Conservation (phyloP, 2,888 invertebrate species). For the Erebia ligea region DNA sequence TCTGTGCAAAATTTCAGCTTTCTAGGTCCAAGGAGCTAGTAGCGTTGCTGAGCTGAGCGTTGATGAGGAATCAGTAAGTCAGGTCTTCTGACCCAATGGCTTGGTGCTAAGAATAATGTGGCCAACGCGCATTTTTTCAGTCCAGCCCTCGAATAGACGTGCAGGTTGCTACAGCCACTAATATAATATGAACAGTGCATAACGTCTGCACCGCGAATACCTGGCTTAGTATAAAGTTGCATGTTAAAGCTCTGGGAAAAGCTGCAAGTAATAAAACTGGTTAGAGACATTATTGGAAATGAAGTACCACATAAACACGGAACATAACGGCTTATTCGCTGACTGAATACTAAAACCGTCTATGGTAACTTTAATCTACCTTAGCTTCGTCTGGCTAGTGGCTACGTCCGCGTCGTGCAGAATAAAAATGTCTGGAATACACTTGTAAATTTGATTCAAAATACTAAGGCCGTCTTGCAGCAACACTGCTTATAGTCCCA, state of each 20-base stretch:
- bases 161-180: not conserved
- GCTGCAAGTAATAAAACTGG: conserved; percentile 21
- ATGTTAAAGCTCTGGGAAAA: conserved; percentile 28
- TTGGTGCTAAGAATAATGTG: no score
- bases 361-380: conserved; percentile 16
- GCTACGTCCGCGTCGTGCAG: not conserved
- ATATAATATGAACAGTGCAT: not conserved
- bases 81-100: no score
- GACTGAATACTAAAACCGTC: conserved; percentile 20
- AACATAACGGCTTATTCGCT: conserved; percentile 23
- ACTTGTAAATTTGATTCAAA: not conserved
- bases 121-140: not conserved
- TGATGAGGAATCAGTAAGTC: no score
- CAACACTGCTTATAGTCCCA: no score
- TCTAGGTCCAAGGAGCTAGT: no score
- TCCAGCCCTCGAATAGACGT: not conserved
- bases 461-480: no score
- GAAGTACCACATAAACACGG: conserved; percentile 24
- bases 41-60: no score
- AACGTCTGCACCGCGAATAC: not conserved
- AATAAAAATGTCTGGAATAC: not conserved
- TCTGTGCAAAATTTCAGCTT: no score
- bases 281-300: conserved; percentile 23
- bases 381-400: not conserved
- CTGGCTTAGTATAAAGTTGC: conserved; percentile 19